Percentiles rank a stretch among this genome's conserved stretches.
These are phyloP conservation scores for Mycogona germanica DNA, from an alignment of 2,888 invertebrate species.

Conservation along the genomic window DNA sequence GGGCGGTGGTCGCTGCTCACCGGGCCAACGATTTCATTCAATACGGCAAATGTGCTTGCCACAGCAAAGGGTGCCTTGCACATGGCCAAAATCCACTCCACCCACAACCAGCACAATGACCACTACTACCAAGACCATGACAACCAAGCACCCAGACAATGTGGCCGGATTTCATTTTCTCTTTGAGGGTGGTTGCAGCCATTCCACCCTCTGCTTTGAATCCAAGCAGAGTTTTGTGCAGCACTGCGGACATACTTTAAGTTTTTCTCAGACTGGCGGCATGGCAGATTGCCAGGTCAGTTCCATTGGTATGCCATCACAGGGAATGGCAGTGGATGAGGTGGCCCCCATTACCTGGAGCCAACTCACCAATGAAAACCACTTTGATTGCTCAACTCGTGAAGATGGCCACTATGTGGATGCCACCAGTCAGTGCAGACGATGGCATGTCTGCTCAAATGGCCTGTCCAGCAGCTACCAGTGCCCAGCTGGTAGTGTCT, in stretches of 20 bases:
- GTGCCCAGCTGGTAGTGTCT: slow-evolving; percentile 22
- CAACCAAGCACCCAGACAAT: not conserved
- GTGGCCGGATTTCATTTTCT: slow-evolving; percentile 4
- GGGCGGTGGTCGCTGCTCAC: slow-evolving; percentile 21
- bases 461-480: slow-evolving; percentile 20
- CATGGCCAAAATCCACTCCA: not conserved
- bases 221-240: not conserved
- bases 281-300: slow-evolving; percentile 1
- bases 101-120: not conserved
- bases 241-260: slow-evolving; percentile 9
- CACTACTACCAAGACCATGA: not conserved
- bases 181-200: slow-evolving; percentile 3
- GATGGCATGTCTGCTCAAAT: slow-evolving; percentile 21
- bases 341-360: not conserved
- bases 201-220: slow-evolving; percentile 5
- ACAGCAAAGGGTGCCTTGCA: not conserved
- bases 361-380: not conserved
- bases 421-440: slow-evolving; percentile 19
- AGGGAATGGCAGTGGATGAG: not conserved
- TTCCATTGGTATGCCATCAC: not conserved
- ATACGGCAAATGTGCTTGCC: slow-evolving; percentile 11
- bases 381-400: slow-evolving; percentile 20
- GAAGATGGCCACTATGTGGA: slow-evolving; percentile 23
- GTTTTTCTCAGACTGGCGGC: too few species aligned
- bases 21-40: slow-evolving; percentile 18